Percentiles rank a stretch among this genome's conserved stretches.
Conservation (phyloP, 2,113 vertebrate genomes). For the Corydoras maculifer region DNA sequence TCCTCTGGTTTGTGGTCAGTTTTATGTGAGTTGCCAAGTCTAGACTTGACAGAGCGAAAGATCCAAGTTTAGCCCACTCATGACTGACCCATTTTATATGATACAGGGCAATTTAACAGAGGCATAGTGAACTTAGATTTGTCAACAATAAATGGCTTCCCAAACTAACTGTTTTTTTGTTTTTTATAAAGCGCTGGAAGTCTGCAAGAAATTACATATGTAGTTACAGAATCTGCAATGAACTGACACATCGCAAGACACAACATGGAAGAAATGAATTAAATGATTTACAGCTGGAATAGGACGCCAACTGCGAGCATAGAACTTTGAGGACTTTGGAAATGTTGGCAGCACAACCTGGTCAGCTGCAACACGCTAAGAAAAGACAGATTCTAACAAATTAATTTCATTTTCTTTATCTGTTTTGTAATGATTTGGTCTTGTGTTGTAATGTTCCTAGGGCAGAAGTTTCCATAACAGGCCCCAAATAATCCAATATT, state of each 20-base stretch:
- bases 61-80: slow-evolving; percentile 15
- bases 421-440: slow-evolving; percentile 10
- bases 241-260: too few relatives aligned
- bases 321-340: not conserved
- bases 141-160: slow-evolving; percentile 29
- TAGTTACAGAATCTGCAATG: too few relatives aligned
- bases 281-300: too few relatives aligned
- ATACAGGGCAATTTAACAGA: slow-evolving; percentile 18
- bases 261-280: too few relatives aligned
- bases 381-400: slow-evolving; percentile 9
- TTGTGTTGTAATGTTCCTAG: slow-evolving; percentile 27
- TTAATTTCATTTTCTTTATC: slow-evolving; percentile 11
- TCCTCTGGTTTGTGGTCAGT: slow-evolving; percentile 8
- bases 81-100: not conserved
- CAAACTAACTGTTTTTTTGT: not conserved
- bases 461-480: slow-evolving; percentile 20
- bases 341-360: slow-evolving; percentile 11
- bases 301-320: not conserved
- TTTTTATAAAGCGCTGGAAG: not conserved
- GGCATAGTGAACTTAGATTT: not conserved
- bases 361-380: slow-evolving; percentile 6
- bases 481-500: slow-evolving; percentile 7
- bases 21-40: slow-evolving; percentile 16
- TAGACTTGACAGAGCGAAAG: slow-evolving; percentile 17
- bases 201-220: not conserved